Conservation (phyloP, 2,797 vertebrate genomes). For the Sebastiscus tertius region DNA sequence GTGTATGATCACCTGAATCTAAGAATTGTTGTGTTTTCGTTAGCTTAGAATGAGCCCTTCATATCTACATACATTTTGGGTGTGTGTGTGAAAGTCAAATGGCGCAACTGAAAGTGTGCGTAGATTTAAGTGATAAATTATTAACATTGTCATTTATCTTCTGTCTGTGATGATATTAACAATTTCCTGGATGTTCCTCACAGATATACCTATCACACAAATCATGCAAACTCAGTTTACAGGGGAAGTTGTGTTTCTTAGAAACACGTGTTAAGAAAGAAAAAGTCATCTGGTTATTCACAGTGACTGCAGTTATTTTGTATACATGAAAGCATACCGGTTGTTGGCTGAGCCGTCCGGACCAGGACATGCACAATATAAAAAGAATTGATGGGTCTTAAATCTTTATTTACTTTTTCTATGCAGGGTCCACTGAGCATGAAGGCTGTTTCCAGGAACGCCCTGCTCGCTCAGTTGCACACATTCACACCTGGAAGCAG, state of each 20-base stretch:
- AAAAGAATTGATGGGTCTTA: not conserved
- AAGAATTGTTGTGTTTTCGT: no score
- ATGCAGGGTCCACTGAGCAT: not conserved
- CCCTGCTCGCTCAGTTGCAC: slow-evolving; percentile 14
- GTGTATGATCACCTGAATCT: no score
- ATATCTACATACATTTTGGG: no score
- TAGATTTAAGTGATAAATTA: not conserved
- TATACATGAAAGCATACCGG: not conserved
- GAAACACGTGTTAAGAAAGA: not conserved
- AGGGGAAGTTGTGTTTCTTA: not conserved
- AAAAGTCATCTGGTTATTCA: not conserved
- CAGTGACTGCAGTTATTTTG: not conserved
- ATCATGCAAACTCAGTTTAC: not conserved
- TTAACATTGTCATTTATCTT: accelerated
- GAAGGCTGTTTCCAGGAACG: slow-evolving; percentile 14
- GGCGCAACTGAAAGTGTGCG: not conserved
- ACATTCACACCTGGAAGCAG: slow-evolving; percentile 35
- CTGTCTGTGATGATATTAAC: not conserved
- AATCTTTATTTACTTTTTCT: not conserved
- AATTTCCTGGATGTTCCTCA: not conserved
- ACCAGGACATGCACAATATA: not conserved
- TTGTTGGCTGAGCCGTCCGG: not conserved
- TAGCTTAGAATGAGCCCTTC: no score
- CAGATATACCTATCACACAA: not conserved
- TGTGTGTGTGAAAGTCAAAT: not conserved